These are phyloP conservation scores for Eptatretus burgeri DNA, from an alignment of 2,113 vertebrate genomes.

Conservation along the genomic window DNA sequence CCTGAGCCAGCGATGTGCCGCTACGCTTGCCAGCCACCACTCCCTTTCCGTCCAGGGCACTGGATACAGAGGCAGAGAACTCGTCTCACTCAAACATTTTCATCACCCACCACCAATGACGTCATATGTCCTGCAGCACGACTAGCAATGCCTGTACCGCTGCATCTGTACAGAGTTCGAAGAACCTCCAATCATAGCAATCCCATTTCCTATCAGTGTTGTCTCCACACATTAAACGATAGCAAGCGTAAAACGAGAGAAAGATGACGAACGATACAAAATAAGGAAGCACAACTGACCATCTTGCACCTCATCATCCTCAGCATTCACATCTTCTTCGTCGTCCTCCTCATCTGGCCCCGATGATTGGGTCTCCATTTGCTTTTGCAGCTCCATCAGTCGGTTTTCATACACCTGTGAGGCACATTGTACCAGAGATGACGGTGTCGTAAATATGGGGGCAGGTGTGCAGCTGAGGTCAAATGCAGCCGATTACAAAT, in stretches of 20 bases:
- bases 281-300: not conserved
- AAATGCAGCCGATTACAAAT: no score
- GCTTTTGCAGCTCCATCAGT: slow-evolving; percentile 69
- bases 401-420: slow-evolving; percentile 42
- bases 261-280: no score
- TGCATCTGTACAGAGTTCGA: no score
- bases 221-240: not conserved
- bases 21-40: slow-evolving; percentile 18
- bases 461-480: no score
- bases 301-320: slow-evolving; percentile 44
- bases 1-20: slow-evolving; percentile 30
- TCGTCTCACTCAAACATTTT: no score
- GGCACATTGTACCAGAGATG: no score
- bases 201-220: not conserved
- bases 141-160: no score
- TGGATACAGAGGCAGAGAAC: no score
- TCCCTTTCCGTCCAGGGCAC: not conserved
- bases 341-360: slow-evolving; percentile 34
- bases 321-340: slow-evolving; percentile 67
- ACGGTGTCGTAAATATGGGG: no score
- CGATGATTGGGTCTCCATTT: slow-evolving; percentile 61
- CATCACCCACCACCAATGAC: no score
- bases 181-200: no score
- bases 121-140: no score
- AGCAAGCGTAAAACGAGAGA: not conserved